Percentiles rank a stretch among this genome's conserved stretches.
Evolutionary conservation across 1,140 invertebrate species (phyloP).

Genomic region (Gyrodactylus bullatarudis): DNA sequence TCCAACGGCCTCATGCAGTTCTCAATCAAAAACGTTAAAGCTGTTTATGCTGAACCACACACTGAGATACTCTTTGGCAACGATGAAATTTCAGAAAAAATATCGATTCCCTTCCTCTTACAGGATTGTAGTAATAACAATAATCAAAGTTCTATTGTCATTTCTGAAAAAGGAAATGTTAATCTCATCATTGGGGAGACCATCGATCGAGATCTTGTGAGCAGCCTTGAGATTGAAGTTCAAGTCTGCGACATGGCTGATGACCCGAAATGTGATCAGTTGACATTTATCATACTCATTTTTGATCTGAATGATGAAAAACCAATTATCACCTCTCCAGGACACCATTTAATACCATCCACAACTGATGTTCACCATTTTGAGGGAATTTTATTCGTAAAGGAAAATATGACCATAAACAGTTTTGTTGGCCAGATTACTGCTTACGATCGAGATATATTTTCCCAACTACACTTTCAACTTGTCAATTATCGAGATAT

Average conservation of each 20-base stretch:
- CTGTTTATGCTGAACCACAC: neutral
- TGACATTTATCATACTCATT: neutral
- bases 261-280: neutral
- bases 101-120: neutral
- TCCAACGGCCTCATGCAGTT: neutral
- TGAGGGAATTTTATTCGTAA: neutral
- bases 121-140: too few species aligned
- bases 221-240: neutral
- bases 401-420: neutral
- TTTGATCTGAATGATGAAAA: neutral
- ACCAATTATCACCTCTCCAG: neutral
- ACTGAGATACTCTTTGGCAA: neutral
- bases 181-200: neutral
- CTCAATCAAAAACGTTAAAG: neutral
- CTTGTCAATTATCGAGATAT: neutral
- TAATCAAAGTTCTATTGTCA: neutral
- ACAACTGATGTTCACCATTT: too few species aligned
- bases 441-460: neutral
- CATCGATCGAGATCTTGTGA: neutral
- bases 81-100: neutral
- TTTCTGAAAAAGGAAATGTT: neutral
- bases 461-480: neutral
- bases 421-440: neutral
- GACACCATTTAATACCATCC: neutral
- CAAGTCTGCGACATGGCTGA: neutral